Percentiles rank a stretch among this genome's conserved stretches.
Conservation (phyloP, 2,113 vertebrate genomes). For the Limanda limanda region DNA sequence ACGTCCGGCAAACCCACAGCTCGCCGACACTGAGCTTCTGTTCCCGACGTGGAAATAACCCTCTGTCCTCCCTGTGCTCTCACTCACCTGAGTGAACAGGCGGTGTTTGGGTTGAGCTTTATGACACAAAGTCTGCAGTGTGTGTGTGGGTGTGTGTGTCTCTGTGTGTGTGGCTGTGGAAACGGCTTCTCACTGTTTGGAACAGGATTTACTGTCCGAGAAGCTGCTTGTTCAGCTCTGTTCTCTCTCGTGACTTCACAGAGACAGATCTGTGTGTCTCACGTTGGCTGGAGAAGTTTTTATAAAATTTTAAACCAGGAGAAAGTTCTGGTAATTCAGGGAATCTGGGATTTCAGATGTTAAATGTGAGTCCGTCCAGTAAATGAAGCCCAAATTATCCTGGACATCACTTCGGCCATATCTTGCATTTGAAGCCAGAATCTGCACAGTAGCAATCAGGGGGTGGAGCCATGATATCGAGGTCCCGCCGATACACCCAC, state of each 20-base stretch:
- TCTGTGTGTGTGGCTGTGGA: neutral
- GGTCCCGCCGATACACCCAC: no score
- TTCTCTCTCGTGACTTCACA: neutral
- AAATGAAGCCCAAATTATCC: no score
- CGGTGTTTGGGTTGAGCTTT: slow-evolving; percentile 39
- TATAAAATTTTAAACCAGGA: neutral
- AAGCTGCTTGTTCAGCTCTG: neutral
- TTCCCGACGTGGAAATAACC: slow-evolving; percentile 31
- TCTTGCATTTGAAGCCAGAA: no score
- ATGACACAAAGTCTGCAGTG: slow-evolving; percentile 43
- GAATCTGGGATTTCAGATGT: no score
- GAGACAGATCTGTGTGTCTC: slow-evolving; percentile 3
- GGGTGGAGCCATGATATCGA: no score
- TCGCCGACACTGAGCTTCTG: slow-evolving; percentile 50
- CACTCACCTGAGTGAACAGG: slow-evolving; percentile 50
- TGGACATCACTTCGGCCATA: no score
- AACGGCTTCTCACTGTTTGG: slow-evolving; percentile 32
- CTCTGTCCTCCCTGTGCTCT: neutral
- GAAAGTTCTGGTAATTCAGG: no score
- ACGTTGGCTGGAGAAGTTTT: neutral
- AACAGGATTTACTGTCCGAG: slow-evolving; percentile 33
- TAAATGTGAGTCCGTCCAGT: no score
- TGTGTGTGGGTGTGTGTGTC: slow-evolving; percentile 15
- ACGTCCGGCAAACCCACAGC: slow-evolving; percentile 26
- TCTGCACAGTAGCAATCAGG: no score